phyloP scores from a whole-genome alignment of 1,140 invertebrate species.

The Zaprionus taronus region DNA sequence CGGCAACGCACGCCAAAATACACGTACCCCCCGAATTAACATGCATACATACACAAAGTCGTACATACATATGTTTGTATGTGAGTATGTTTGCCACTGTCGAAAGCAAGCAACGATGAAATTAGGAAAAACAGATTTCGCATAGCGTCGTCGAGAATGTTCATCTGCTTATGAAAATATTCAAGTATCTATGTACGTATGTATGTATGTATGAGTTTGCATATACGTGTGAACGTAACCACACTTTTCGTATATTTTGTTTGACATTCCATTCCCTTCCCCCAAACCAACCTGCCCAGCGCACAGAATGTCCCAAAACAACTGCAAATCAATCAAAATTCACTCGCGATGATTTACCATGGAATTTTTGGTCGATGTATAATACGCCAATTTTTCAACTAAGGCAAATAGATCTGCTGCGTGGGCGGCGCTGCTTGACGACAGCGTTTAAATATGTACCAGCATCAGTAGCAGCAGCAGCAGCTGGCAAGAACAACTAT shows the following conservation, averaged over 20 bases:
- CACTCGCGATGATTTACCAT: slow-evolving; percentile 69
- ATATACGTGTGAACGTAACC: slow-evolving; percentile 17
- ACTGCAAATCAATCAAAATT: slow-evolving; percentile 77
- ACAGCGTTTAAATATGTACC: slow-evolving; percentile 62
- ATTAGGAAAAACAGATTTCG: slow-evolving; percentile 46
- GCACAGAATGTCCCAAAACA: slow-evolving; percentile 22
- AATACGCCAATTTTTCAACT: slow-evolving; percentile 72
- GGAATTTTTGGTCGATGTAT: slow-evolving; percentile 67
- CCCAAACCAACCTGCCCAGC: neutral
- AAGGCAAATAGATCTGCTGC: slow-evolving; percentile 62
- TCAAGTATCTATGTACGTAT: slow-evolving; percentile 10
- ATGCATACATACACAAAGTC: slow-evolving; percentile 1
- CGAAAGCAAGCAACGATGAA: slow-evolving; percentile 27
- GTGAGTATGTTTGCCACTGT: slow-evolving; percentile 36
- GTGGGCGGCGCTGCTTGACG: slow-evolving; percentile 70
- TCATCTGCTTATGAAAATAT: slow-evolving; percentile 39
- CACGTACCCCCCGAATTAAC: slow-evolving; percentile 29
- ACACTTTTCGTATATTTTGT: slow-evolving; percentile 35
- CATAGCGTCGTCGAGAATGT: slow-evolving; percentile 51
- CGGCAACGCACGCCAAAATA: slow-evolving; percentile 22
- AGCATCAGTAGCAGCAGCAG: slow-evolving; percentile 22
- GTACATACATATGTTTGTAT: neutral
- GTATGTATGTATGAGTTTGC: slow-evolving; percentile 13
- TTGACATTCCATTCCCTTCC: slow-evolving; percentile 52
- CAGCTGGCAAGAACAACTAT: slow-evolving; percentile 26